phyloP scores from a whole-genome alignment of 92 coral and sea anemone species.

The Palythoa grandis region DNA sequence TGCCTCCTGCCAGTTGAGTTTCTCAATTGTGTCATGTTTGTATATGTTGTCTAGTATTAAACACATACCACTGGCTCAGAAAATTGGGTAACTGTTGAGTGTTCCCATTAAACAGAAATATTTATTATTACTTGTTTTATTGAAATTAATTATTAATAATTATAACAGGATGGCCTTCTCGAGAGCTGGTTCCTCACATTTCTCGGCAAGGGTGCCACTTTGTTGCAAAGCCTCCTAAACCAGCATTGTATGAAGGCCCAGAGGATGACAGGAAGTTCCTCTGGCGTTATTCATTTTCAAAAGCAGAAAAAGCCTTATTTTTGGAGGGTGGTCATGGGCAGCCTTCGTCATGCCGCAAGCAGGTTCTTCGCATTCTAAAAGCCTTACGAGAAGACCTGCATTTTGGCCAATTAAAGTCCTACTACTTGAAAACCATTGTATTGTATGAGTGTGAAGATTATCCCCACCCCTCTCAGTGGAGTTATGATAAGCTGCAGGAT shows the following conservation, averaged over 20 bases:
- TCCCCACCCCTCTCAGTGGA: constrained; percentile 62
- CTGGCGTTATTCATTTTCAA: constrained; percentile 75
- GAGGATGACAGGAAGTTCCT: constrained; percentile 50
- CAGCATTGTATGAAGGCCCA: neutral
- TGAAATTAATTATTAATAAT: neutral
- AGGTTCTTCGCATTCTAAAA: constrained; percentile 78
- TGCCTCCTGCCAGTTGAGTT: too few species aligned
- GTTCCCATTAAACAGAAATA: too few species aligned
- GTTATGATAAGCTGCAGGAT: constrained; percentile 19
- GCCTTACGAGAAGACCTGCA: constrained; percentile 57
- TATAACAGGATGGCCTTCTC: constrained; percentile 66
- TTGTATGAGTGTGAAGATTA: constrained; percentile 73
- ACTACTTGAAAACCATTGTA: constrained; percentile 79
- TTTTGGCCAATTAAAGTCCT: constrained; percentile 68
- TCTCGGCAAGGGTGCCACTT: constrained; percentile 69
- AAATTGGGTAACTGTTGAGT: too few species aligned
- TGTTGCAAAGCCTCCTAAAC: constrained; percentile 78
- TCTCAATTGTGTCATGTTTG: too few species aligned
- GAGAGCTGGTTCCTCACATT: constrained; percentile 42
- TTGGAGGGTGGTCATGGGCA: constrained; percentile 50
- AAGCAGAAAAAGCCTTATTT: constrained; percentile 73
- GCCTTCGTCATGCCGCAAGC: constrained; percentile 61
- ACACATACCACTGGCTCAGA: too few species aligned
- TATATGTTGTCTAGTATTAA: too few species aligned
- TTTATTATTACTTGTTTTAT: too few species aligned